Percentiles rank a stretch among this genome's conserved stretches.
Evolutionary conservation across 2,797 vertebrate species (phyloP).

Genomic region (Poecilia picta): DNA sequence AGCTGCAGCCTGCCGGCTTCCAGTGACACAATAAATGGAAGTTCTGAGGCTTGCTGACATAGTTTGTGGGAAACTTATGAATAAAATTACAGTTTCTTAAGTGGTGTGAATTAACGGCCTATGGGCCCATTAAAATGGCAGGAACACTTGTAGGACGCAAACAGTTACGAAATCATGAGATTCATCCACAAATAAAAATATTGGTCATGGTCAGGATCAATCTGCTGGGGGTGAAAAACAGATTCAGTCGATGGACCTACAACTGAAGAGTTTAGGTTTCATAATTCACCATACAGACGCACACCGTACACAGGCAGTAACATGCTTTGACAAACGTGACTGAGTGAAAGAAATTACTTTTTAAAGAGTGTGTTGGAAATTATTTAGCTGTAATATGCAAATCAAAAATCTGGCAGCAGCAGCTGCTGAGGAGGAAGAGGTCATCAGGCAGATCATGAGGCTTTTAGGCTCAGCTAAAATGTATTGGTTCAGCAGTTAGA

Average conservation of each 20-base stretch:
- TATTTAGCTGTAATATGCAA: constrained; percentile 37
- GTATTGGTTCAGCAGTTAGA: neutral
- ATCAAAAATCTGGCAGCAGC: neutral
- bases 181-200: constrained; percentile 13
- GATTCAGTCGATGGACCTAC: neutral
- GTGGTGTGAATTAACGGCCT: neutral
- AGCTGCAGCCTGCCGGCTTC: constrained; percentile 19
- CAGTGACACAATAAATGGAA: constrained; percentile 14
- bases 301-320: neutral
- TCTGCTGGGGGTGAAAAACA: neutral
- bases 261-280: neutral
- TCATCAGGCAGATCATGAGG: neutral
- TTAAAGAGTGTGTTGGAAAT: neutral
- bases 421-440: neutral
- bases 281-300: neutral
- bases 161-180: constrained; percentile 19
- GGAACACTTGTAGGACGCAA: neutral
- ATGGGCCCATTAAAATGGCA: neutral
- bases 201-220: neutral
- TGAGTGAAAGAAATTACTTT: neutral
- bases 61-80: constrained; percentile 5
- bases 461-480: neutral
- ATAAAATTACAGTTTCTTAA: constrained; percentile 17
- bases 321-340: neutral
- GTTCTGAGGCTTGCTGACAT: constrained; percentile 12